A percentile compares a stretch with the other conserved stretches of the same genome.
Conservation (phyloP, 1,140 invertebrate genomes). For the Drosophila nigromelanica region DNA sequence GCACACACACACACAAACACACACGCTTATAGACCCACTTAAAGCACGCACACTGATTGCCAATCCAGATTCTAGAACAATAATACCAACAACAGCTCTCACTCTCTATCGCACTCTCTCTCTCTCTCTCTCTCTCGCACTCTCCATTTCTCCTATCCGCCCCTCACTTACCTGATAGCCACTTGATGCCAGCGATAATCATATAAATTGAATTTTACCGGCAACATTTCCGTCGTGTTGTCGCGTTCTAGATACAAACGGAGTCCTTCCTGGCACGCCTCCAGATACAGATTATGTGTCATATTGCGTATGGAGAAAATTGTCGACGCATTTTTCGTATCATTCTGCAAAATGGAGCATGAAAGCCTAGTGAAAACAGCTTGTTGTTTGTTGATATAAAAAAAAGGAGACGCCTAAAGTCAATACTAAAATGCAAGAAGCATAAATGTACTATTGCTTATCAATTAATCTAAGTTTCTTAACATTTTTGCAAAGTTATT, state of each 20-base stretch:
- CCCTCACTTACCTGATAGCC: slow-evolving; percentile 75
- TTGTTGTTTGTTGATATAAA: no score
- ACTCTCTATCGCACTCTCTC: background rate
- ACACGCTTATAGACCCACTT: slow-evolving; percentile 5
- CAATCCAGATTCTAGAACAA: slow-evolving; percentile 45
- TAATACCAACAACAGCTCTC: slow-evolving; percentile 13
- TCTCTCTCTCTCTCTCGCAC: no score
- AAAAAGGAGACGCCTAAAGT: no score
- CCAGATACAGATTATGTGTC: slow-evolving; percentile 83
- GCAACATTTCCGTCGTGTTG: slow-evolving; percentile 83
- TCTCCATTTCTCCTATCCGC: background rate
- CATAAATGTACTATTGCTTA: no score
- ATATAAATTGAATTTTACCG: slow-evolving; percentile 84
- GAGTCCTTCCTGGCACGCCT: slow-evolving; percentile 75
- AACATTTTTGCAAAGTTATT: no score
- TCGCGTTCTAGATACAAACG: slow-evolving; percentile 81
- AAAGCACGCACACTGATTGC: slow-evolving; percentile 35
- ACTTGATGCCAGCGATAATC: slow-evolving; percentile 84
- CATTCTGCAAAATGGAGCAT: slow-evolving; percentile 58
- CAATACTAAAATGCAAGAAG: no score
- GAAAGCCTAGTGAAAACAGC: background rate
- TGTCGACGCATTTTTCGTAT: slow-evolving; percentile 69
- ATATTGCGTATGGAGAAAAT: slow-evolving; percentile 80
- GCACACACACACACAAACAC: slow-evolving; percentile 10
- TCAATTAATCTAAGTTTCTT: no score